A percentile compares a stretch with the other conserved stretches of the same genome.
Evolutionary conservation across 2,888 invertebrate species (phyloP).

Genomic region (Euclidia mi): DNA sequence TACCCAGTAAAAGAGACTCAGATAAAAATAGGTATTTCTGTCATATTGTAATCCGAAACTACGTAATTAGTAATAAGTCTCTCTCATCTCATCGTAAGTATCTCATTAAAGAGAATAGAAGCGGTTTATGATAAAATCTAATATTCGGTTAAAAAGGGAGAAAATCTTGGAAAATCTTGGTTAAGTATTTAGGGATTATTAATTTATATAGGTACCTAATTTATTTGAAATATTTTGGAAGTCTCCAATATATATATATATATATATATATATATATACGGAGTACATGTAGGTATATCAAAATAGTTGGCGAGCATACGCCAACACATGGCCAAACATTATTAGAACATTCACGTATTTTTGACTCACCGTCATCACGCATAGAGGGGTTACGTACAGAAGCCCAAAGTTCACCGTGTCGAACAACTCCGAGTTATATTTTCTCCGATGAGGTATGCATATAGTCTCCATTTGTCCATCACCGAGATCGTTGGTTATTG

Average conservation of each 20-base stretch:
- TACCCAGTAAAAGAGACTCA: no score
- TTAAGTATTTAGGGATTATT: not conserved
- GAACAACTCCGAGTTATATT: constrained; percentile 94
- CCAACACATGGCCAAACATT: not conserved
- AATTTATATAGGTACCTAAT: not conserved
- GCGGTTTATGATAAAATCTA: not conserved
- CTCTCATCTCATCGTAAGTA: not conserved
- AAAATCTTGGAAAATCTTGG: not conserved
- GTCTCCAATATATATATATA: no score
- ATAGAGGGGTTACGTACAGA: constrained; percentile 95
- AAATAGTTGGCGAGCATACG: no score
- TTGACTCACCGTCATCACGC: constrained; percentile 93
- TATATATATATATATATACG: constrained; percentile 14
- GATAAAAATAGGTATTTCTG: no score
- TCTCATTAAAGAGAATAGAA: not conserved
- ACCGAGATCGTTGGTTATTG: constrained; percentile 91
- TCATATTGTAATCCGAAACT: no score
- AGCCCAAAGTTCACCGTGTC: constrained; percentile 95
- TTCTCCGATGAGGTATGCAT: constrained; percentile 93
- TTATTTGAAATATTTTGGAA: no score
- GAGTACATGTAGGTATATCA: constrained; percentile 7
- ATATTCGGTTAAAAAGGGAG: not conserved
- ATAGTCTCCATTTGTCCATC: constrained; percentile 92
- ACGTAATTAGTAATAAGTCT: not conserved
- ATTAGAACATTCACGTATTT: constrained; percentile 16